phyloP scores from a whole-genome alignment of 2,888 invertebrate genomes.

The Branchipolynoe longqiensis region DNA sequence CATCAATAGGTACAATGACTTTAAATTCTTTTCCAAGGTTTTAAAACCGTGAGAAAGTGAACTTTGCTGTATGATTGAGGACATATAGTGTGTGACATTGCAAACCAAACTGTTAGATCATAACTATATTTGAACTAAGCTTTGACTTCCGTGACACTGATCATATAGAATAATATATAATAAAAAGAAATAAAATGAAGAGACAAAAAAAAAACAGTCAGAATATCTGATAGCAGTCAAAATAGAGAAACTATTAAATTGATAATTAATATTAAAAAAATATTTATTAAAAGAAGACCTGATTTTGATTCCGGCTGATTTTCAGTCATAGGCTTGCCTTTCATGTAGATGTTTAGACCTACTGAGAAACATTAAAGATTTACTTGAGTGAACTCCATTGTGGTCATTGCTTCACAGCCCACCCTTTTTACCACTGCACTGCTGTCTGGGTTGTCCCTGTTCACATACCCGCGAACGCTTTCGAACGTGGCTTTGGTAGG shows the following conservation, averaged over 20 bases:
- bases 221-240: conserved; percentile 12
- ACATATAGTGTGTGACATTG: conserved; percentile 28
- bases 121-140: neutral
- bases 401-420: conserved; percentile 53
- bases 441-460: conserved; percentile 12
- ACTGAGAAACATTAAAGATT: too few relatives aligned
- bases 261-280: too few relatives aligned
- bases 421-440: conserved; percentile 32
- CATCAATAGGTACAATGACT: conserved; percentile 30
- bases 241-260: too few relatives aligned
- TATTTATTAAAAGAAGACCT: too few relatives aligned
- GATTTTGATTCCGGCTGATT: conserved; percentile 58
- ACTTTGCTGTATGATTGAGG: conserved; percentile 53
- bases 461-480: too few relatives aligned
- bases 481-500: conserved; percentile 52
- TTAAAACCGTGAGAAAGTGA: neutral
- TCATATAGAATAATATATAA: conserved; percentile 6
- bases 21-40: neutral
- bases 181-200: neutral
- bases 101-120: conserved; percentile 12
- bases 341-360: conserved; percentile 48
- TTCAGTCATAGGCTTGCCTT: conserved; percentile 61
- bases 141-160: conserved; percentile 40
- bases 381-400: conserved; percentile 35
- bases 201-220: conserved; percentile 7